Percentiles rank a stretch among this genome's conserved stretches.
These are phyloP conservation scores for Allacma fusca DNA, from an alignment of 2,888 invertebrate genomes.

Conservation along the genomic window DNA sequence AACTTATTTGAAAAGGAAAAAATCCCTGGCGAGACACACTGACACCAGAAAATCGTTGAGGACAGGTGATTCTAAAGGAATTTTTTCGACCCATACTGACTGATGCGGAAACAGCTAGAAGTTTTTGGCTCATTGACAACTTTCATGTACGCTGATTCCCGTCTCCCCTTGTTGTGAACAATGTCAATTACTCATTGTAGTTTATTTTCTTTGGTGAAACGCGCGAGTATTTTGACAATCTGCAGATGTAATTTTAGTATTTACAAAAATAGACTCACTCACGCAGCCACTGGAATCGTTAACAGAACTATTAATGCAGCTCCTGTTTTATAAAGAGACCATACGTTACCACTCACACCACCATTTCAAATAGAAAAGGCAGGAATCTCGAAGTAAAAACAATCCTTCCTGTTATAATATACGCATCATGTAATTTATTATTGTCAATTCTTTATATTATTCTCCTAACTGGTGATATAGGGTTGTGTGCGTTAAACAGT, in stretches of 20 bases:
- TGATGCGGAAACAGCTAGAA: background rate
- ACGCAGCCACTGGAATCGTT: background rate
- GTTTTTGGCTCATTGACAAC: constrained; percentile 3
- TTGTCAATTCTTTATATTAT: no score
- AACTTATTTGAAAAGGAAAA: constrained; percentile 1
- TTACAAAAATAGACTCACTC: background rate
- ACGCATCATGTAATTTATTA: no score
- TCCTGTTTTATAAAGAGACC: background rate
- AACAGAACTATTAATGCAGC: background rate
- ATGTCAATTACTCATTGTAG: constrained; percentile 38
- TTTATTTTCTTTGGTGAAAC: constrained; percentile 32
- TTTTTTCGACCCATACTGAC: background rate
- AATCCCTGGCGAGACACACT: background rate
- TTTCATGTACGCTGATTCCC: background rate
- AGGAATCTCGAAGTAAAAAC: no score
- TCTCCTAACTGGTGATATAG: no score
- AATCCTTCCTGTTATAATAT: no score
- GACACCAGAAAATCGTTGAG: background rate
- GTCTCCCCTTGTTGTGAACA: background rate
- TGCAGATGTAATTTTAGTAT: constrained; percentile 18
- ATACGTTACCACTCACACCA: background rate
- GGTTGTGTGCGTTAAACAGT: no score
- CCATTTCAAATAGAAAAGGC: no score
- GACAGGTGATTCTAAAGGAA: background rate
- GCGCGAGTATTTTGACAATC: constrained; percentile 1